Conservation (phyloP, 2,888 invertebrate genomes). For the Caenorhabditis becei region DNA sequence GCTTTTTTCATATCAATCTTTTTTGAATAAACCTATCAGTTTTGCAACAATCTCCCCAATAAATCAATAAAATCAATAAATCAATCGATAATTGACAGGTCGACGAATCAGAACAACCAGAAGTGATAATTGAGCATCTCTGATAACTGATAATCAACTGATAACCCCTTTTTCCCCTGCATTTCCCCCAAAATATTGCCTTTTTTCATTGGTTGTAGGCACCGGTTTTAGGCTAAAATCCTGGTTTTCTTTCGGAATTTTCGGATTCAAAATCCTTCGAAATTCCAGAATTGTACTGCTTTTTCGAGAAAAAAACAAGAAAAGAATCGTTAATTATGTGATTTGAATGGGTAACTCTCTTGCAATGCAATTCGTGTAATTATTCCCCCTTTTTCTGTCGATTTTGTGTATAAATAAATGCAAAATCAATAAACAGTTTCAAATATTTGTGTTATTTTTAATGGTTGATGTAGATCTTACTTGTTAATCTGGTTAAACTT, state of each 20-base stretch:
- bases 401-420: no score
- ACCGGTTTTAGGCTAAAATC: slow-evolving; percentile 32
- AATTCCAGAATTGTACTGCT: no score
- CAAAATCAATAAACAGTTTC: no score
- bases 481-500: no score
- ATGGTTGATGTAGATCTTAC: no score
- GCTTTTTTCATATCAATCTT: slow-evolving; percentile 27
- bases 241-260: background rate
- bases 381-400: background rate
- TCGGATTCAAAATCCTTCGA: background rate
- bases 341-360: slow-evolving; percentile 5
- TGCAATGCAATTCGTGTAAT: slow-evolving; percentile 1
- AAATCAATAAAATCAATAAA: background rate
- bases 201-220: no score
- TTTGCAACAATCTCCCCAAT: no score
- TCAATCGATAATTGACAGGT: slow-evolving; percentile 24
- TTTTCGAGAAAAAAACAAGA: no score
- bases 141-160: no score
- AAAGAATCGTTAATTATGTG: background rate
- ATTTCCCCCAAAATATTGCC: no score
- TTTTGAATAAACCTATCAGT: slow-evolving; percentile 11
- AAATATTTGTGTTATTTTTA: no score
- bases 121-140: slow-evolving; percentile 51
- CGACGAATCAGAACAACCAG: slow-evolving; percentile 61
- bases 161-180: slow-evolving; percentile 13